Conservation (phyloP, 2,888 invertebrate species). For the Lasioglossum lativentre region DNA sequence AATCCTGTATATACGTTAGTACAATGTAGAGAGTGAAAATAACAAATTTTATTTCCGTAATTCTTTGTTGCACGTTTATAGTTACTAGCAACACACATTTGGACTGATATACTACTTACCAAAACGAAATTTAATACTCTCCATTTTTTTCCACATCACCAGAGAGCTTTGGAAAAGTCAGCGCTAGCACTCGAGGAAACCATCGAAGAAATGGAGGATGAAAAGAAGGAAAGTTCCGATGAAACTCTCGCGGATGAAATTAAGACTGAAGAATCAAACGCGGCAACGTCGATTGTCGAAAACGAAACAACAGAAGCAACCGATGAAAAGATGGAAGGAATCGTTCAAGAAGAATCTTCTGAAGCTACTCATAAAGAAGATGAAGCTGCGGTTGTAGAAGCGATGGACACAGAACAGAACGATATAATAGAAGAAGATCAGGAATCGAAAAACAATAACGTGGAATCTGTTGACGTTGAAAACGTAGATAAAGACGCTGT, state of each 20-base stretch:
- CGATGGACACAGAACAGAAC: slow-evolving; percentile 74
- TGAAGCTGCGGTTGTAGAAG: slow-evolving; percentile 79
- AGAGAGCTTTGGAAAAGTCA: slow-evolving; percentile 81
- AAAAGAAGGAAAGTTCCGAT: slow-evolving; percentile 72
- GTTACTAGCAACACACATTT: slow-evolving; percentile 18
- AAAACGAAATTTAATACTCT: slow-evolving; percentile 19
- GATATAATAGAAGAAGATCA: slow-evolving; percentile 70
- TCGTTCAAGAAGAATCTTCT: slow-evolving; percentile 84
- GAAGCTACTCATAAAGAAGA: slow-evolving; percentile 82
- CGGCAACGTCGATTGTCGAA: slow-evolving; percentile 65
- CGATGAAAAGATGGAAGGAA: slow-evolving; percentile 83
- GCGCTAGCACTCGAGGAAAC: slow-evolving; percentile 75
- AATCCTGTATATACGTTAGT: slow-evolving; percentile 5
- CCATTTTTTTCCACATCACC: slow-evolving; percentile 47
- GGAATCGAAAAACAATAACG: slow-evolving; percentile 71
- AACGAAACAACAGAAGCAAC: slow-evolving; percentile 85
- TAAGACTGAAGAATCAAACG: slow-evolving; percentile 74
- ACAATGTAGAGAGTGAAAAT: slow-evolving; percentile 26
- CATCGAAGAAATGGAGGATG: slow-evolving; percentile 75
- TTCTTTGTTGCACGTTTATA: slow-evolving; percentile 47
- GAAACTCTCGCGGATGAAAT: slow-evolving; percentile 63
- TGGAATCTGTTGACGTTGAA: slow-evolving; percentile 85
- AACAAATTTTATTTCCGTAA: slow-evolving; percentile 25
- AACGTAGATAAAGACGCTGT: slow-evolving; percentile 82
- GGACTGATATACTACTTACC: background rate